phyloP scores from a whole-genome alignment of 2,888 invertebrate genomes.

The Cosmopolites sordidus region DNA sequence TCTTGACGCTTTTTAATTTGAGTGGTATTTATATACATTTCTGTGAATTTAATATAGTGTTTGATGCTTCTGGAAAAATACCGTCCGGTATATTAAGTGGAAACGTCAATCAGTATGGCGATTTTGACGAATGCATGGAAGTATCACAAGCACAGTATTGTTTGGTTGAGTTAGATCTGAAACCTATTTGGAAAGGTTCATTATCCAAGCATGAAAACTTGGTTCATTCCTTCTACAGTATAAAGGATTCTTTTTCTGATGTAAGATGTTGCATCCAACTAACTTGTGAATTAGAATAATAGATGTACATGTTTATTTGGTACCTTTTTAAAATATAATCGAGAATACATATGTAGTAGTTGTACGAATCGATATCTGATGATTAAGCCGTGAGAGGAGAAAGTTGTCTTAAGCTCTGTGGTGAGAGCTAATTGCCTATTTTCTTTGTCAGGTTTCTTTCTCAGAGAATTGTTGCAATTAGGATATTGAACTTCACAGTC shows the following conservation, averaged over 20 bases:
- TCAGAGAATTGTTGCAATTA: too few relatives aligned
- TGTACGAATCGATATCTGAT: too few relatives aligned
- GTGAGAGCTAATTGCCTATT: too few relatives aligned
- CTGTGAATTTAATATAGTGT: conserved; percentile 52
- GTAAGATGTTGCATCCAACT: conserved; percentile 43
- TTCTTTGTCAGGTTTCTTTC: too few relatives aligned
- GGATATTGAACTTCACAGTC: too few relatives aligned
- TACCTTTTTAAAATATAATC: too few relatives aligned
- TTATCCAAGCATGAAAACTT: conserved; percentile 45
- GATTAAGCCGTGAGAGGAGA: too few relatives aligned
- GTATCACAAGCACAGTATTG: conserved; percentile 50
- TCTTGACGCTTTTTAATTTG: too few relatives aligned
- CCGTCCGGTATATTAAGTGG: conserved; percentile 65
- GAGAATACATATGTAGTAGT: too few relatives aligned
- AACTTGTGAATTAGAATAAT: background rate
- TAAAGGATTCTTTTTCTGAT: conserved; percentile 54
- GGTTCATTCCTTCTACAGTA: conserved; percentile 54
- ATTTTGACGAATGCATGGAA: conserved; percentile 64
- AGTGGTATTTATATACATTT: too few relatives aligned
- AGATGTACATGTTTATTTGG: too few relatives aligned
- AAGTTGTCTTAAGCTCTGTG: too few relatives aligned
- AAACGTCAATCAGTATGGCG: conserved; percentile 66
- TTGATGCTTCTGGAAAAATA: conserved; percentile 67
- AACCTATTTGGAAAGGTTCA: conserved; percentile 38
- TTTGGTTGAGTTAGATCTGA: conserved; percentile 56